A percentile compares a stretch with the other conserved stretches of the same genome.
Evolutionary conservation across 35 echinoderm and acorn worm species (phyloP).

Genomic region (Ophioderma brevispina): DNA sequence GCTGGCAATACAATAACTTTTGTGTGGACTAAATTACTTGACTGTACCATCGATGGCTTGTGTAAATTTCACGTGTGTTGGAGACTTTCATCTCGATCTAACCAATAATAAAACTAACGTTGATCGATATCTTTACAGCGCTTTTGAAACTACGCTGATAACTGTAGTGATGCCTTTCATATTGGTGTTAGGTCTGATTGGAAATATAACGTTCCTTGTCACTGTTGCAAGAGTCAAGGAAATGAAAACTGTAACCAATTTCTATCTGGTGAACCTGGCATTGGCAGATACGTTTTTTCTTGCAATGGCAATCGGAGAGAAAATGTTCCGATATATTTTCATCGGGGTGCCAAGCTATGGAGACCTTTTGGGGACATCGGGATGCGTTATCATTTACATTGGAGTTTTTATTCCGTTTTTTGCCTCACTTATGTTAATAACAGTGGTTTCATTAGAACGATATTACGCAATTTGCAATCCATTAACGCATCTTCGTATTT

Average conservation of each 20-base stretch:
- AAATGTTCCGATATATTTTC: slow-evolving; percentile 31
- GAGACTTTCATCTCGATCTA: background rate
- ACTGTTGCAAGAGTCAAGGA: slow-evolving; percentile 31
- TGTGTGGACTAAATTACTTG: too few relatives aligned
- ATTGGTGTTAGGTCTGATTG: slow-evolving; percentile 31
- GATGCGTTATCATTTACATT: slow-evolving; percentile 57
- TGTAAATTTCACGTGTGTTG: background rate
- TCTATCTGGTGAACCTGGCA: slow-evolving; percentile 61
- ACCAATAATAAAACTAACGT: background rate
- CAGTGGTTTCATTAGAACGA: slow-evolving; percentile 62
- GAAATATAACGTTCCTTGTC: slow-evolving; percentile 52
- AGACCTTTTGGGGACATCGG: slow-evolving; percentile 14
- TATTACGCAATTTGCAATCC: slow-evolving; percentile 65
- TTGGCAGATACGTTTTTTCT: slow-evolving; percentile 60
- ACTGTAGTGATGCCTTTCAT: slow-evolving; percentile 10
- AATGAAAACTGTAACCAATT: slow-evolving; percentile 68
- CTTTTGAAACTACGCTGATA: background rate
- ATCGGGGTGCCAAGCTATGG: slow-evolving; percentile 52
- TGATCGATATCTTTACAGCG: background rate
- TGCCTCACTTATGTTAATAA: slow-evolving; percentile 57
- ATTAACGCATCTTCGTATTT: slow-evolving; percentile 26
- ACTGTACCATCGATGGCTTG: too few relatives aligned
- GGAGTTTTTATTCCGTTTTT: slow-evolving; percentile 42
- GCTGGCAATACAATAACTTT: too few relatives aligned
- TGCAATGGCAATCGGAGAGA: slow-evolving; percentile 35